Base-by-base conservation (phyloP, 2,113 vertebrate species). In the Cnemophilus loriae region DNA sequence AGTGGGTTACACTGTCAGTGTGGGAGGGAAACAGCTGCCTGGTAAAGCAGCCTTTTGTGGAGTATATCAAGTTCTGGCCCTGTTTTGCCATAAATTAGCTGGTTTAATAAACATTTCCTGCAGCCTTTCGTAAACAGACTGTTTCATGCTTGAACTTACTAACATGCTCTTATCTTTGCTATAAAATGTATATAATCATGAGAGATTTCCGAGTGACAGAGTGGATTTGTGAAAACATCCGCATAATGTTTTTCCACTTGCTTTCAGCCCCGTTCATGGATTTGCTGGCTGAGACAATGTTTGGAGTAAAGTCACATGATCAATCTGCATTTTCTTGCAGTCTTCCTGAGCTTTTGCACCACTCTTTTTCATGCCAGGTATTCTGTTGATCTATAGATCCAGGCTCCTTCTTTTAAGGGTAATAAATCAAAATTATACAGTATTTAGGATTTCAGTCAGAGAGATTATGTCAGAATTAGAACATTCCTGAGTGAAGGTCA, bases 401-500 rank as follows among this genome's bases (percentile, higher is more conserved):
- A 83, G 60, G 57, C 64, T 84, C 63, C 56, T 87, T 87, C 53
- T 94, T 95, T 93, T 69, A 81, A 78, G 32, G 57, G 49, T 76
- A 90, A 94, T 96, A 90, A 87, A 97, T 97, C 90, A 96, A 90
- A 92, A 95, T 96, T 84, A 76, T 56, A 71, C 86, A 82, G 65
- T 73, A 69, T 79, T 96, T 93, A 95, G 89, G 73, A 95, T 94
- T 96, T 96, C 90, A 92, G 57, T 78, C 65, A 35, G 76, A 84
- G 44, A 84, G 93, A 96, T 97, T 94, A 96, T 97, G 92, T 97
- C 95, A 93, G 92, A 95, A 96, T 96, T 93, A 96, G 89, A 93
- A 90, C 88, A 82, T 87, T 96, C 73, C 83, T 81, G 61, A 97
- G 61, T 35, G 84, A 96, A 94, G 86, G 86, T 92, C 73, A 44